Conservation (phyloP, 2,888 invertebrate genomes). For the Operophtera brumata region DNA sequence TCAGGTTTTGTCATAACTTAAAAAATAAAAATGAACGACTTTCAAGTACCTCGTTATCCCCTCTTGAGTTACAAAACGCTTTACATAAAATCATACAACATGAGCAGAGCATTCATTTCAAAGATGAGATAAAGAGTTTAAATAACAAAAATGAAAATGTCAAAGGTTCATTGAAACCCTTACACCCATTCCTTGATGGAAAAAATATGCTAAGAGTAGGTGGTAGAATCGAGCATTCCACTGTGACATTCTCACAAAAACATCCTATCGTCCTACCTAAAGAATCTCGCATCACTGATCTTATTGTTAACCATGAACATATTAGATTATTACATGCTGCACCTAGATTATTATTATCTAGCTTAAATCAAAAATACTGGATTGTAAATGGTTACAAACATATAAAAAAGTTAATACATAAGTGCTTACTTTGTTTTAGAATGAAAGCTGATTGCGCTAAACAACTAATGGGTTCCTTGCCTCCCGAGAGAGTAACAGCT, state of each 20-base stretch:
- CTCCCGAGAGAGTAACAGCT: slow-evolving; percentile 10
- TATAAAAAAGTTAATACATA: slow-evolving; percentile 27
- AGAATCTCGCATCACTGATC: slow-evolving; percentile 8
- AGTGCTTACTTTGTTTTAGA: slow-evolving; percentile 30
- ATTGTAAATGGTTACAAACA: slow-evolving; percentile 24
- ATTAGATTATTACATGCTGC: slow-evolving; percentile 22
- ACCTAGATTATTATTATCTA: slow-evolving; percentile 9
- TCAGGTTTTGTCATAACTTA: slow-evolving; percentile 21
- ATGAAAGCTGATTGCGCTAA: slow-evolving; percentile 19
- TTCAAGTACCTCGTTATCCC: background rate
- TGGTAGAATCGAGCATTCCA: slow-evolving; percentile 24
- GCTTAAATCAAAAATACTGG: slow-evolving; percentile 9
- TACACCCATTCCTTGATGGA: slow-evolving; percentile 29
- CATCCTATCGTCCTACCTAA: slow-evolving; percentile 28
- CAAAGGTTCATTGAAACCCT: slow-evolving; percentile 14
- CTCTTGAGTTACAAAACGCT: slow-evolving; percentile 10
- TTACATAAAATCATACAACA: slow-evolving; percentile 15
- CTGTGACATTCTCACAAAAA: slow-evolving; percentile 17
- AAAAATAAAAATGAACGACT: slow-evolving; percentile 8
- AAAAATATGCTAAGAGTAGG: slow-evolving; percentile 24
- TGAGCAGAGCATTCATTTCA: slow-evolving; percentile 26
- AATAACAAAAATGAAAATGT: background rate
- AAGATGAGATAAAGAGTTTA: slow-evolving; percentile 16
- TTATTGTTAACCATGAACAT: slow-evolving; percentile 27
- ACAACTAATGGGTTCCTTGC: slow-evolving; percentile 27